A percentile compares a stretch with the other conserved stretches of the same genome.
Evolutionary conservation across 2,888 invertebrate genomes (phyloP).

Genomic region (Silvanus unidentatus): DNA sequence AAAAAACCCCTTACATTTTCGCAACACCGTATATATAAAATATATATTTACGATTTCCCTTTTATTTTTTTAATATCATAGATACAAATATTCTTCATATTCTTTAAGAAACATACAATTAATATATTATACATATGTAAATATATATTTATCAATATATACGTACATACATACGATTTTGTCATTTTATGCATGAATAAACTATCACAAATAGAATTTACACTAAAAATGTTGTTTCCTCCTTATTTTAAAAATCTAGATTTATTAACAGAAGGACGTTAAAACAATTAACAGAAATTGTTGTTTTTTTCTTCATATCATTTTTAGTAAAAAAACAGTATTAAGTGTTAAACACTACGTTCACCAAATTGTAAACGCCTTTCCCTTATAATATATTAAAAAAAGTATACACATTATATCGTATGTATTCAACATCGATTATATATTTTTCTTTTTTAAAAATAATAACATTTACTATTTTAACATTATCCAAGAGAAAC

Average conservation of each 20-base stretch:
- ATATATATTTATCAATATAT: too few relatives aligned
- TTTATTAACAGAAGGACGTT: slow-evolving; percentile 1
- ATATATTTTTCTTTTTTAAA: too few relatives aligned
- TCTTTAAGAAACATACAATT: slow-evolving; percentile 38
- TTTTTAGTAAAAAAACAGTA: background rate
- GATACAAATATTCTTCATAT: slow-evolving; percentile 34
- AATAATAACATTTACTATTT: too few relatives aligned
- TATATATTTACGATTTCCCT: too few relatives aligned
- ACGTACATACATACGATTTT: too few relatives aligned
- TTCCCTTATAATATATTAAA: too few relatives aligned
- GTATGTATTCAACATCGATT: too few relatives aligned
- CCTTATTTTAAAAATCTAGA: background rate
- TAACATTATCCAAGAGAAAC: too few relatives aligned
- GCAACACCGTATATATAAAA: too few relatives aligned
- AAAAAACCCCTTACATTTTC: too few relatives aligned
- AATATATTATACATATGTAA: too few relatives aligned
- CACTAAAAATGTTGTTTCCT: slow-evolving; percentile 18
- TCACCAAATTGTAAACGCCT: background rate
- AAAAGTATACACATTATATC: too few relatives aligned
- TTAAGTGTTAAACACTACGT: background rate
- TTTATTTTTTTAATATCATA: slow-evolving; percentile 33
- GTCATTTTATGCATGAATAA: slow-evolving; percentile 33
- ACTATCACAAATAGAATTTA: slow-evolving; percentile 40
- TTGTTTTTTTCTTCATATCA: background rate
- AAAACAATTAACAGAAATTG: background rate